Evolutionary conservation across 1,140 invertebrate species (phyloP).

Genomic region (Drosophila orosa): DNA sequence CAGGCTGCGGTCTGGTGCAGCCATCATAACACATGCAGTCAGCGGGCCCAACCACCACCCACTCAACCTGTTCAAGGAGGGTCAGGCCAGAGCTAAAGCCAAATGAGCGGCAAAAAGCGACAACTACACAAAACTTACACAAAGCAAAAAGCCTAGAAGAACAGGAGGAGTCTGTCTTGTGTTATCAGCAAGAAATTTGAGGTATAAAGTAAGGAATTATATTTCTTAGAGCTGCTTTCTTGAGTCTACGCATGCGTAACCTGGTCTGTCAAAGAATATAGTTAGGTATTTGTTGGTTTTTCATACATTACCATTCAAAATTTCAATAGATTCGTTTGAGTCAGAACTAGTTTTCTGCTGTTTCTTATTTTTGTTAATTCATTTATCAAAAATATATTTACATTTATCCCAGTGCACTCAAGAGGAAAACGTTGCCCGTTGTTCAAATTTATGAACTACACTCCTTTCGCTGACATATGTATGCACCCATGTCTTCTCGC

Average conservation of each 20-base stretch:
- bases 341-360: too few species aligned
- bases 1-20: constrained; percentile 37
- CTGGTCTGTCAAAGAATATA: not conserved
- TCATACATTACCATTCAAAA: not conserved
- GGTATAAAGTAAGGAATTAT: not conserved
- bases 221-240: not conserved
- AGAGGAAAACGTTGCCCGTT: constrained; percentile 51
- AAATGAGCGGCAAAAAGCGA: constrained; percentile 42
- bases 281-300: too few species aligned
- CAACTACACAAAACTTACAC: constrained; percentile 14
- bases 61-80: constrained; percentile 3
- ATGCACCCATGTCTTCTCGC: constrained; percentile 48
- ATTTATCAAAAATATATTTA: not conserved
- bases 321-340: not conserved
- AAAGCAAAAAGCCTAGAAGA: constrained; percentile 14
- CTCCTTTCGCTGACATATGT: constrained; percentile 58
- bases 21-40: constrained; percentile 38
- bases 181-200: not conserved
- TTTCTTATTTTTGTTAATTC: too few species aligned
- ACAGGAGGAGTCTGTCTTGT: too few species aligned
- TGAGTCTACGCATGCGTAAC: not conserved
- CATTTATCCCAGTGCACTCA: not conserved
- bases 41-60: constrained; percentile 1
- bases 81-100: constrained; percentile 6
- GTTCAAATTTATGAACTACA: constrained; percentile 70